These are phyloP conservation scores for Protonibea diacanthus DNA, from an alignment of 2,797 vertebrate species.

Conservation along the genomic window DNA sequence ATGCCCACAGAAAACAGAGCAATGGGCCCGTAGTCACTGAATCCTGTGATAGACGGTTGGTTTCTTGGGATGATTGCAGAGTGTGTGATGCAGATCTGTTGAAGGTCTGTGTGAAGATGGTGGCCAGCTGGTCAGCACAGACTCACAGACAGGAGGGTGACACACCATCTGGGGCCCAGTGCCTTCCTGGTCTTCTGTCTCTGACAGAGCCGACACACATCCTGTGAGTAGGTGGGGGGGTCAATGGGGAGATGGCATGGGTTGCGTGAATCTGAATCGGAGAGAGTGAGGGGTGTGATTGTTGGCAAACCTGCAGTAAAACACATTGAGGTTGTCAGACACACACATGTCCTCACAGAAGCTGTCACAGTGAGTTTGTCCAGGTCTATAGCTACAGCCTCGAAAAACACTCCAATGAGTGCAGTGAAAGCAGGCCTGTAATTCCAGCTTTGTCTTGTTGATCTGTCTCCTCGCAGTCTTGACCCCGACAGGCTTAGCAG, in stretches of 20 bases:
- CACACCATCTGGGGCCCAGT: background rate
- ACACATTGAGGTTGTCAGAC: background rate
- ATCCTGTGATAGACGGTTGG: background rate
- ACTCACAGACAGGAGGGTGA: background rate
- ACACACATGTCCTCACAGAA: background rate
- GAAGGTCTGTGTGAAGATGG: no score
- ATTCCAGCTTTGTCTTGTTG: background rate
- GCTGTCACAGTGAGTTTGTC: background rate
- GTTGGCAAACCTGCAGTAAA: background rate
- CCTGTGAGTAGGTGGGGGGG: background rate
- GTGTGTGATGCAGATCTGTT: background rate
- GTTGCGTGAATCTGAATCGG: background rate
- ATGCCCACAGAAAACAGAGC: background rate
- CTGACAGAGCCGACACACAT: background rate
- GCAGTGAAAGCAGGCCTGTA: background rate
- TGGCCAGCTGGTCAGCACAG: slow-evolving; percentile 2
- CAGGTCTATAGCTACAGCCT: background rate
- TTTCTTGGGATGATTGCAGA: background rate
- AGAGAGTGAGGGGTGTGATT: background rate
- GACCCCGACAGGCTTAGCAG: background rate
- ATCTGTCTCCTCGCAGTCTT: background rate
- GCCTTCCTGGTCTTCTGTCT: background rate
- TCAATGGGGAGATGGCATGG: background rate
- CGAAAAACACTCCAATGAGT: background rate
- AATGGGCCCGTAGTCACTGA: background rate